Evolutionary conservation across 2,113 vertebrate genomes (phyloP).

Genomic region (Tachuris rubrigastra): DNA sequence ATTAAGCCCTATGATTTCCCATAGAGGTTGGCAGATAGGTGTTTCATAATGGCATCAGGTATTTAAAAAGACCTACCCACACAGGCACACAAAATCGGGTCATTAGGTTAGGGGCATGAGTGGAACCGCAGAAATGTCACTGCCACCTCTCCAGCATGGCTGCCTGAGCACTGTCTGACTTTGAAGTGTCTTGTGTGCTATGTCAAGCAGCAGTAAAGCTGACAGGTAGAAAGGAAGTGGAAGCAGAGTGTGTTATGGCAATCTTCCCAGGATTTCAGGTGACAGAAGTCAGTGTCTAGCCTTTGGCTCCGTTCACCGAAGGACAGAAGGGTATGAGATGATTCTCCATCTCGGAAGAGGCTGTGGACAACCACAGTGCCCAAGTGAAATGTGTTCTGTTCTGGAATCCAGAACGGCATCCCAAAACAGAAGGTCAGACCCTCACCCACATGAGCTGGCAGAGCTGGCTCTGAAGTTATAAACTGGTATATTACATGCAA

Average conservation of each 20-base stretch:
- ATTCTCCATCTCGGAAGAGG: neutral
- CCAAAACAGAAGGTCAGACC: constrained; percentile 22
- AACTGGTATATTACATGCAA: neutral
- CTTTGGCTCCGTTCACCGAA: neutral
- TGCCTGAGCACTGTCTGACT: neutral
- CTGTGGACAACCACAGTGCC: neutral
- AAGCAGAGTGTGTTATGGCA: constrained; percentile 3
- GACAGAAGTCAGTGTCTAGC: neutral
- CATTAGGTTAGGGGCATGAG: neutral
- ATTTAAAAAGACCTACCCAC: neutral
- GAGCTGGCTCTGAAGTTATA: neutral
- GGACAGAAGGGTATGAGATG: neutral
- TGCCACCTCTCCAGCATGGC: neutral
- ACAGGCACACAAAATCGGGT: neutral
- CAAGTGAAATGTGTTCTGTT: neutral
- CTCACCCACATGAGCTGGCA: neutral
- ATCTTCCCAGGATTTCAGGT: constrained; percentile 22
- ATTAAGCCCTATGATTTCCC: neutral
- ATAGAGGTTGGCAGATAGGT: neutral
- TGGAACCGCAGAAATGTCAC: neutral
- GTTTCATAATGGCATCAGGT: constrained; percentile 2
- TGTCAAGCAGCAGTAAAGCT: neutral
- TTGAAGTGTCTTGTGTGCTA: neutral
- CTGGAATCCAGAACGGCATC: neutral
- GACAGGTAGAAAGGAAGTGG: neutral